These are phyloP conservation scores for Camptogramma bilineatum DNA, from an alignment of 2,888 invertebrate species.

Conservation along the genomic window DNA sequence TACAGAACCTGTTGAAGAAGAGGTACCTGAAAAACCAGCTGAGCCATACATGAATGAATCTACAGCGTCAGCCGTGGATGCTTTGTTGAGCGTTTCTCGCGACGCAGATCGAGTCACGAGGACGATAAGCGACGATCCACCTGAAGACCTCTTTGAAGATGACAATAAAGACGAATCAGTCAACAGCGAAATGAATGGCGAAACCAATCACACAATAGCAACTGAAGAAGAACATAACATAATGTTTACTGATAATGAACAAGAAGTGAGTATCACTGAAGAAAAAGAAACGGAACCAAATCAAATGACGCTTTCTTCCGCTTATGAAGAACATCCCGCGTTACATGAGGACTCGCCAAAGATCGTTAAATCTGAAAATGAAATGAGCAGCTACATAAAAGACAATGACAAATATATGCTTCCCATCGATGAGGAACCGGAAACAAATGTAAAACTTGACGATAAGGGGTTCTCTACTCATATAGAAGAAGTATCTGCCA, in stretches of 20 bases:
- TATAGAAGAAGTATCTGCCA: slow-evolving; percentile 6
- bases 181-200: slow-evolving; percentile 53
- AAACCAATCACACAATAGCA: slow-evolving; percentile 10
- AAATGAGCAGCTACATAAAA: slow-evolving; percentile 1
- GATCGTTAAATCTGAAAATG: slow-evolving; percentile 11
- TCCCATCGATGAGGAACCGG: slow-evolving; percentile 1
- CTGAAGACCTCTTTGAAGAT: slow-evolving; percentile 80
- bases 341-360: not conserved
- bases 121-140: slow-evolving; percentile 72
- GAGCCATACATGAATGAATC: slow-evolving; percentile 72
- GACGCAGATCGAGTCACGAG: slow-evolving; percentile 76
- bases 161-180: slow-evolving; percentile 57
- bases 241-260: slow-evolving; percentile 23
- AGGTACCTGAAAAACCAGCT: slow-evolving; percentile 49
- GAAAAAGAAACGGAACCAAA: slow-evolving; percentile 26
- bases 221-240: slow-evolving; percentile 9
- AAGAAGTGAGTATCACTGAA: slow-evolving; percentile 15
- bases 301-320: slow-evolving; percentile 2
- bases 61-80: slow-evolving; percentile 79
- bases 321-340: slow-evolving; percentile 9
- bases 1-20: slow-evolving; percentile 23
- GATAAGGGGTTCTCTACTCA: not conserved
- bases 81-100: slow-evolving; percentile 75
- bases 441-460: slow-evolving; percentile 9
- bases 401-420: not conserved